Evolutionary conservation across 2,797 vertebrate species (phyloP), one percentile per base, ranked within the genome.

Genomic region (Novumbra hubbsi): DNA sequence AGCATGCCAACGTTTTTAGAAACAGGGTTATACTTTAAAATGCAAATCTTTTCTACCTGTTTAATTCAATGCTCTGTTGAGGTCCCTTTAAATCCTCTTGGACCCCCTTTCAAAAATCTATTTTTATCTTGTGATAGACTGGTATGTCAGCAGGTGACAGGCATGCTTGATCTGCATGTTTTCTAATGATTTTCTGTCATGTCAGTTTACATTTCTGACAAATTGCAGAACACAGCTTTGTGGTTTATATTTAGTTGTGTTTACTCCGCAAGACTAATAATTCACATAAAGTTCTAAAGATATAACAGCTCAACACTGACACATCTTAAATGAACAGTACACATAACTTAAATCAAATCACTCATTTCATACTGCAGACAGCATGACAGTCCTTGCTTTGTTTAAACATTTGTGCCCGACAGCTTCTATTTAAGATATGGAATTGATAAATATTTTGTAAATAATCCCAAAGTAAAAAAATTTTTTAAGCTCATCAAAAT

Each of bases 31-130:
- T 38, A 45, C 82, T 91, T 91, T 86, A 90, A 91, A 92, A 92
- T 92, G 91, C 90, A 82, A 91, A 93, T 91, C 78, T 79, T 41
- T 34, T 64, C 84, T 86, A 88, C 80, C 84, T 87, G 80, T 79
- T 87, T 83, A 86, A 91, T 88, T 88, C 87, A 88, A 85, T 82
- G 83, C 76, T 81, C 79, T 11, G n/a, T 69, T 76, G 67, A 80
- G 81, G 78, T 73, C 57, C 84, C 72, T 68, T 73, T 73, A 77
- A 86, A 85, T 83, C 80, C 11, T 4, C 68, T 81, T 78, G 70
- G 68, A 79, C 74, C 38, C 77, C 38, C 48, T 65, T 70, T 11
- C 55, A 48, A 27, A 67, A 71, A 73, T 52, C 48, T 9, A 49
- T 55, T 71, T 81, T 76, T 74, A 30, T 30, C 67, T 11, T 66